Evolutionary conservation across 2,888 invertebrate species (phyloP).

Genomic region (Apomyelois bistriatella): DNA sequence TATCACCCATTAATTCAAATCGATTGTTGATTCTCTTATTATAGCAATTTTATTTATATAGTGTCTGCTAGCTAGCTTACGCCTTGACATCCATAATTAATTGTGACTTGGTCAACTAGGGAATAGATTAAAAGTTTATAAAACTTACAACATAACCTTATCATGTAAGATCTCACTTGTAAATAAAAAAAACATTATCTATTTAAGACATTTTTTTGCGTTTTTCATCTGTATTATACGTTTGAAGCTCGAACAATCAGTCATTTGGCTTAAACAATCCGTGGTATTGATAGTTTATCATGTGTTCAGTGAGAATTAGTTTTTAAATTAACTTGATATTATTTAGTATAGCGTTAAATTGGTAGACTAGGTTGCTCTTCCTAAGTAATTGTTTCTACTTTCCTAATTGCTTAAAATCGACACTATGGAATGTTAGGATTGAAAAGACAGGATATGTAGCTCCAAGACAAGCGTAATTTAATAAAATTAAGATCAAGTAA

Average conservation of each 20-base stretch:
- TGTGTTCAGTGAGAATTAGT: constrained; percentile 70
- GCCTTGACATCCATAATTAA: constrained; percentile 40
- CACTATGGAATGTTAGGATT: neutral
- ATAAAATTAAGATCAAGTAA: constrained; percentile 1
- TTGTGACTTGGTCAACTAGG: constrained; percentile 57
- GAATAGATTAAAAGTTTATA: constrained; percentile 52
- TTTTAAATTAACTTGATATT: constrained; percentile 53
- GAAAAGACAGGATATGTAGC: neutral
- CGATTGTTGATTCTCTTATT: neutral
- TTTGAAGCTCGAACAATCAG: neutral
- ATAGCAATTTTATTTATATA: constrained; percentile 27
- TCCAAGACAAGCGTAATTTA: constrained; percentile 3
- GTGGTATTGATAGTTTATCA: constrained; percentile 35
- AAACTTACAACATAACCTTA: constrained; percentile 53
- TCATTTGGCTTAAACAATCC: constrained; percentile 17
- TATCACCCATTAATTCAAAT: no score
- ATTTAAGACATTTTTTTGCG: constrained; percentile 14
- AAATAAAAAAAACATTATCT: constrained; percentile 44
- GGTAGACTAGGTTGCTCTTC: constrained; percentile 46
- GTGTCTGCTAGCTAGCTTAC: constrained; percentile 66
- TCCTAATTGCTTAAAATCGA: constrained; percentile 3
- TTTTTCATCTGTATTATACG: neutral
- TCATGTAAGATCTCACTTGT: constrained; percentile 68
- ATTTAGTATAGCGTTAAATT: constrained; percentile 42
- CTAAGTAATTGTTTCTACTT: constrained; percentile 30